These are phyloP conservation scores for Phaetusa simplex DNA, from an alignment of 2,113 vertebrate species.

Conservation along the genomic window DNA sequence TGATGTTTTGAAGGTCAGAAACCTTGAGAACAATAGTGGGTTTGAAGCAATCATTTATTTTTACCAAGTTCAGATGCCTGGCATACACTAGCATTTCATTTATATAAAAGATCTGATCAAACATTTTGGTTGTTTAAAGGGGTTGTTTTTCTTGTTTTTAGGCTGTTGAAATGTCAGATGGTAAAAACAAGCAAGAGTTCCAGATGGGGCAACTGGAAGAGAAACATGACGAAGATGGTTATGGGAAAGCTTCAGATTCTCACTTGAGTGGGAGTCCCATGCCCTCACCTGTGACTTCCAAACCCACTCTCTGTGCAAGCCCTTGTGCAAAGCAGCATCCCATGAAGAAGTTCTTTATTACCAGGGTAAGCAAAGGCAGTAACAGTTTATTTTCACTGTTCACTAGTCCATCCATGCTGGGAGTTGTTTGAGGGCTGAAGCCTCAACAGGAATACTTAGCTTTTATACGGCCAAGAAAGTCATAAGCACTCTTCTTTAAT, in stretches of 20 bases:
- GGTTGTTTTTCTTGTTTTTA: conserved; percentile 59
- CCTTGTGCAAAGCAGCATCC: background rate
- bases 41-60: conserved; percentile 64
- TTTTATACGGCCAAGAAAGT: background rate
- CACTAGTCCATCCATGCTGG: background rate
- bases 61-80: conserved; percentile 68
- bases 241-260: background rate
- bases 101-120: conserved; percentile 61
- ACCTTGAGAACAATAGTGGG: conserved; percentile 66
- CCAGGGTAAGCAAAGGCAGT: conserved; percentile 31
- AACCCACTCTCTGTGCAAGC: conserved; percentile 5
- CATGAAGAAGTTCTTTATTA: conserved; percentile 59
- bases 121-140: conserved; percentile 39
- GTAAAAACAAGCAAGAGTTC: conserved; percentile 55
- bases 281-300: conserved; percentile 3
- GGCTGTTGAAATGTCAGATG: conserved; percentile 63
- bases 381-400: background rate
- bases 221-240: background rate
- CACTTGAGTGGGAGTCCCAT: background rate
- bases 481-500: background rate
- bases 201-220: conserved; percentile 53
- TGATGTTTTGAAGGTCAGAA: conserved; percentile 66
- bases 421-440: background rate
- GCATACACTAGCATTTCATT: conserved; percentile 61
- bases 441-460: background rate